A percentile compares a stretch with the other conserved stretches of the same genome.
Conservation (phyloP, 2,113 vertebrate species). For the Chelonoidis abingdonii region DNA sequence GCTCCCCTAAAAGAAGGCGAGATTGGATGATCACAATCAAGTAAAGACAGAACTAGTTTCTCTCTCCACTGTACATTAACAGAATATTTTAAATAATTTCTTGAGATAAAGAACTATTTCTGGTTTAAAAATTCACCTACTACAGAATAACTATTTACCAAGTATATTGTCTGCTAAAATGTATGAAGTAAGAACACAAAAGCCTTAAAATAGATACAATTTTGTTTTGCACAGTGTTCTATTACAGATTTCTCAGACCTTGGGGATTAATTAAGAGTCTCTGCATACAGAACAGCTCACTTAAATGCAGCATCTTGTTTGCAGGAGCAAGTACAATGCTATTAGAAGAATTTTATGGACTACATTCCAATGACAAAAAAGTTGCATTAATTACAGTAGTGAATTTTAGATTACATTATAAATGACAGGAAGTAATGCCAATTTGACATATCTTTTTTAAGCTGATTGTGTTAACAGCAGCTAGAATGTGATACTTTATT, state of each 20-base stretch:
- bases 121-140: background rate
- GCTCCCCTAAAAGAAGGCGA: background rate
- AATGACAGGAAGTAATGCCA: background rate
- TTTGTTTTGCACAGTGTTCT: background rate
- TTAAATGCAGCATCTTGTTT: background rate
- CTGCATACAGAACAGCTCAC: background rate
- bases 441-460: background rate
- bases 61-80: background rate
- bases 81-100: background rate
- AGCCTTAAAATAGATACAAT: background rate
- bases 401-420: background rate
- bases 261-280: background rate
- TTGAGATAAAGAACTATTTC: background rate
- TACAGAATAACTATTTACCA: background rate
- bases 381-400: background rate
- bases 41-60: background rate
- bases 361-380: background rate
- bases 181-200: background rate
- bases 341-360: background rate
- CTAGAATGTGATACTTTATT: background rate
- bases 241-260: background rate
- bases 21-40: background rate
- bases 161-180: background rate
- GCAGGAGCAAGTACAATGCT: background rate
- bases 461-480: background rate